Base-by-base conservation (phyloP, 2,797 vertebrate genomes). In the Enteromius mattozi region DNA sequence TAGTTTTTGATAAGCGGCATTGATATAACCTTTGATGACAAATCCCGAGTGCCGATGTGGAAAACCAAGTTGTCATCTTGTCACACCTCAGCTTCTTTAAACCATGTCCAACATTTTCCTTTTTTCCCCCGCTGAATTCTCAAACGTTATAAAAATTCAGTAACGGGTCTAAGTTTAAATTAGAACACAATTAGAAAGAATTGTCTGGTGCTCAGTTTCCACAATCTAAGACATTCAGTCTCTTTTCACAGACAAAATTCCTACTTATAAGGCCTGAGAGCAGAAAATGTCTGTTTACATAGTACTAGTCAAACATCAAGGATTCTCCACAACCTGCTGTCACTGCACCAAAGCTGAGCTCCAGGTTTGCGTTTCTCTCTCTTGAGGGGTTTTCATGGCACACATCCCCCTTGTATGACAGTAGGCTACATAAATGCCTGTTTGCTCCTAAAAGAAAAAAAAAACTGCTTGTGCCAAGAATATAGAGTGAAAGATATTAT, bases 231-330 rank as follows among this genome's bases (percentile, higher is more conserved):
- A 24, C 51, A 27, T 56, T 16, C 47, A 49, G 21, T 10, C 12
- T 68, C 66, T 83, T 16, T 68, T 71, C 42, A 51, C 49, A 75
- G 30, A 74, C 54, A 71, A 85, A 75, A 85, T 35, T 21, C 40
- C 66, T 13, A 47, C 80, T 72, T 30, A 37, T 27, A 13, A 82
- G 70, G 85, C 70, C 56, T 80, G 84, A 65, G 84, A 65, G 78
- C 72, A 54, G 84, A 66, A 86, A 78, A 89, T 59, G 51, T 75
- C 75, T 83, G 72, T 86, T 88, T 86, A 56, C 56, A 71, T 71
- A 84, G 80, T n/a, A 9, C 81, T 81, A 81, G 75, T 80, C 74
- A 74, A 82, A 85, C 86, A 81, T 75, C 14, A 65, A 65, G 66
- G 68, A 80, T 81, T 86, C 61, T 85, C 69, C 77, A 76, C 85